Base-by-base conservation (phyloP, 2,797 vertebrate species). In the Chloroceryle amazona region DNA sequence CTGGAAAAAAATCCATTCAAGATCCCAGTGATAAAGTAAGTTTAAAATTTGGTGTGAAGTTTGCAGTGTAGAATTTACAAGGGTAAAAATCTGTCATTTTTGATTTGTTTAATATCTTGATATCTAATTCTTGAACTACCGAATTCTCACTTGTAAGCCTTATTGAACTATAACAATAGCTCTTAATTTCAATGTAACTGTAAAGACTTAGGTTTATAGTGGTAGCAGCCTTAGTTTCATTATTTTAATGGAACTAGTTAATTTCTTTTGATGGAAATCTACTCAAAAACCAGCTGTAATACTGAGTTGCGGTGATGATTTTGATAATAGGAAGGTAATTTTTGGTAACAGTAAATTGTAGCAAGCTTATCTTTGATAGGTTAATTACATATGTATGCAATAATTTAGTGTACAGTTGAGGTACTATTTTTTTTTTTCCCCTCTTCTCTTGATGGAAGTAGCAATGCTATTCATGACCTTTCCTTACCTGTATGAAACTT, bases 11-110 rank as follows among this genome's bases (percentile, higher is more conserved):
- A 37, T 63, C 97, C 47, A 58, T 98, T 67, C 98, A 98, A 62
- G 93, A 97, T 89, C 96, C 98, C 39, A 97, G 57, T 79, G 63
- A 80, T 78, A 98, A 99, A 98, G 99, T 99, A 97, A 79, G 61
- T 87, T 85, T 58, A 62, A 68, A 60, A 71, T 71, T 14, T 47
- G 23, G 0, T 60, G 9, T 54, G 37, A 72, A 44, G 17, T 54
- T 80, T 60, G 6, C 31, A 63, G 57, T 23, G 1, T 62, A 84
- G 57, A 55, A 33, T 2, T 89, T 6, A 3, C 9, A 81, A 8
- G 62, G 4, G 13, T 63, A 79, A 57, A 81, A 58, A 23, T 42
- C 13, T 58, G 5, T 42, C 8, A n/a, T 12, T 72, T 95, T 49
- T 87, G 13, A 1, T 85, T 86, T 44, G 47, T 47, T 39, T 73